Conservation (phyloP, 2,888 invertebrate species). For the Chaitophorus viminalis region DNA sequence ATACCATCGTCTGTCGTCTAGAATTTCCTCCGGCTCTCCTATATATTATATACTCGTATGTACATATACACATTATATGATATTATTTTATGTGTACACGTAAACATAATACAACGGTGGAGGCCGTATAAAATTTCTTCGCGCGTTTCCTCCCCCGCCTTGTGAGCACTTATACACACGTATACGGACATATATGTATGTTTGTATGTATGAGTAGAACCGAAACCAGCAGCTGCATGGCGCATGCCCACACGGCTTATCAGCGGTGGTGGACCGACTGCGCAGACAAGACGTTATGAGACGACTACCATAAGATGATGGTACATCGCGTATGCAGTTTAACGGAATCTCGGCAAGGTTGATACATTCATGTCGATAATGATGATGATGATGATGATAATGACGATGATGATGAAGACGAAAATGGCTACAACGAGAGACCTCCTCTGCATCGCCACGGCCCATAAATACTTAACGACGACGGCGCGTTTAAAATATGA, state of each 20-base stretch:
- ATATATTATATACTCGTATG: no score
- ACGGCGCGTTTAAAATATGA: slow-evolving; percentile 4
- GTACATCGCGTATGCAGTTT: background rate
- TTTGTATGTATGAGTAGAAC: no score
- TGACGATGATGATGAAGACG: background rate
- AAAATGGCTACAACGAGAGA: background rate
- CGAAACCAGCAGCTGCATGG: no score
- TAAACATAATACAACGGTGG: background rate
- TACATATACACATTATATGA: no score
- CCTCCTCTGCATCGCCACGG: background rate
- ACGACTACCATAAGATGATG: background rate
- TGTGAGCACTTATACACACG: no score
- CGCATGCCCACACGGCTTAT: background rate
- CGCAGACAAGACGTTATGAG: background rate
- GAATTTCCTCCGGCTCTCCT: no score
- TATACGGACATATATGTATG: no score
- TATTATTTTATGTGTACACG: no score
- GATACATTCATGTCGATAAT: background rate
- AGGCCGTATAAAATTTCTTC: background rate
- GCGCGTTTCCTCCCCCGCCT: no score
- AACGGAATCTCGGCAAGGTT: slow-evolving; percentile 1
- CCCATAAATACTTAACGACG: slow-evolving; percentile 31
- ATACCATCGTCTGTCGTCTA: no score
- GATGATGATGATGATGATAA: background rate
- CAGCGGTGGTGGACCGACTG: background rate